Conservation (phyloP, 2,888 invertebrate genomes). For the Reticulitermes lucifugus region DNA sequence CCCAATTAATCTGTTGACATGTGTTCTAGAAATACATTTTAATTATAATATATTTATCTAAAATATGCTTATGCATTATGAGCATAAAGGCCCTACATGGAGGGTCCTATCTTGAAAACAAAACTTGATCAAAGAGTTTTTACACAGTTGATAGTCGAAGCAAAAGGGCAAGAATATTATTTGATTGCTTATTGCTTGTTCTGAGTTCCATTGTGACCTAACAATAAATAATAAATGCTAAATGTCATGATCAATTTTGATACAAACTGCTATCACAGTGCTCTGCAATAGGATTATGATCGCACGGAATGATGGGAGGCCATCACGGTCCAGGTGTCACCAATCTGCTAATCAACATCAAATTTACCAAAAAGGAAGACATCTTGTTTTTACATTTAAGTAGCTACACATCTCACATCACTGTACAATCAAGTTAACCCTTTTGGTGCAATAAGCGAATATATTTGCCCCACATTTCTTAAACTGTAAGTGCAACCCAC, state of each 20-base stretch:
- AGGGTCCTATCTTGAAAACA: conserved; percentile 20
- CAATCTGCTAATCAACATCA: neutral
- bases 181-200: neutral
- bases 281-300: neutral
- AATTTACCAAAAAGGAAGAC: neutral
- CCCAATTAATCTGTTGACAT: too few relatives aligned
- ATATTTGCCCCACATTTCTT: too few relatives aligned
- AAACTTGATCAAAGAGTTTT: neutral
- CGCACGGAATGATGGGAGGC: too few relatives aligned
- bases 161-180: conserved; percentile 13
- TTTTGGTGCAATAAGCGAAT: too few relatives aligned
- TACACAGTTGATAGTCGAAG: conserved; percentile 28
- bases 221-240: conserved; percentile 7
- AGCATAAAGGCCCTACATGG: neutral
- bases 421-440: neutral
- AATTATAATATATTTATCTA: conserved; percentile 40
- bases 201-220: conserved; percentile 7
- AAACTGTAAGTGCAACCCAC: too few relatives aligned
- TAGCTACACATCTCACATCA: neutral
- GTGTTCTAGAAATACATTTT: conserved; percentile 19
- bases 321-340: neutral
- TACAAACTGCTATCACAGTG: conserved; percentile 5
- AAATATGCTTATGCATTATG: conserved; percentile 21
- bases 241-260: conserved; percentile 19
- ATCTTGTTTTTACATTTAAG: neutral